These are phyloP conservation scores for Crocodylus rhombifer DNA, from an alignment of 2,797 vertebrate genomes.

Conservation along the genomic window DNA sequence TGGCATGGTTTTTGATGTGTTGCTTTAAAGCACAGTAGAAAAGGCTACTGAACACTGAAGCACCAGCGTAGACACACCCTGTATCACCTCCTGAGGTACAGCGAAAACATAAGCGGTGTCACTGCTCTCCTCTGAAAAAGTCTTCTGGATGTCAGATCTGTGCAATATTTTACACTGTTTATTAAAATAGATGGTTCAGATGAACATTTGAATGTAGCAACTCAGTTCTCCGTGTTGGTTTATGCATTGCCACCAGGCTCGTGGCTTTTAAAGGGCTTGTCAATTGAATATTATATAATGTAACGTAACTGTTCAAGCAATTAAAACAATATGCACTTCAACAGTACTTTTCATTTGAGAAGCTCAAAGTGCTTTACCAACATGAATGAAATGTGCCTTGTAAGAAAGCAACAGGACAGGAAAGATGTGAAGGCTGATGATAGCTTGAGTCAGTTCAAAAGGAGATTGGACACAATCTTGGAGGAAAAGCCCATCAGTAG, in stretches of 20 bases:
- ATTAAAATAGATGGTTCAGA: neutral
- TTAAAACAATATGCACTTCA: neutral
- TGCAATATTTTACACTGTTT: neutral
- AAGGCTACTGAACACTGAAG: too few relatives aligned
- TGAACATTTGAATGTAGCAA: neutral
- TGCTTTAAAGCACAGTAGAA: too few relatives aligned
- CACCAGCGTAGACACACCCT: too few relatives aligned
- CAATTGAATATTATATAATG: neutral
- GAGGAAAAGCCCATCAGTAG: too few relatives aligned
- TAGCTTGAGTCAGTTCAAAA: too few relatives aligned
- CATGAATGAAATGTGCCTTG: accelerated
- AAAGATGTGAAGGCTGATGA: neutral
- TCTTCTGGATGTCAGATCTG: neutral
- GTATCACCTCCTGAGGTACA: neutral
- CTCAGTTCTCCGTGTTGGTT: neutral
- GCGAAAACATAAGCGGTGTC: neutral
- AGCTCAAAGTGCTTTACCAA: neutral
- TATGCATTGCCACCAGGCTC: neutral
- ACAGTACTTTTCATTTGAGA: neutral
- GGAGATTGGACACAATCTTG: too few relatives aligned
- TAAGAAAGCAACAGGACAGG: neutral
- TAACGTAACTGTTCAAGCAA: neutral
- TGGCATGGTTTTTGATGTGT: too few relatives aligned
- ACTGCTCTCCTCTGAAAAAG: neutral
- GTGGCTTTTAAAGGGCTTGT: too few relatives aligned